A percentile compares a stretch with the other conserved stretches of the same genome.
Evolutionary conservation across 2,113 vertebrate species (phyloP).

Genomic region (Blennius ocellaris): DNA sequence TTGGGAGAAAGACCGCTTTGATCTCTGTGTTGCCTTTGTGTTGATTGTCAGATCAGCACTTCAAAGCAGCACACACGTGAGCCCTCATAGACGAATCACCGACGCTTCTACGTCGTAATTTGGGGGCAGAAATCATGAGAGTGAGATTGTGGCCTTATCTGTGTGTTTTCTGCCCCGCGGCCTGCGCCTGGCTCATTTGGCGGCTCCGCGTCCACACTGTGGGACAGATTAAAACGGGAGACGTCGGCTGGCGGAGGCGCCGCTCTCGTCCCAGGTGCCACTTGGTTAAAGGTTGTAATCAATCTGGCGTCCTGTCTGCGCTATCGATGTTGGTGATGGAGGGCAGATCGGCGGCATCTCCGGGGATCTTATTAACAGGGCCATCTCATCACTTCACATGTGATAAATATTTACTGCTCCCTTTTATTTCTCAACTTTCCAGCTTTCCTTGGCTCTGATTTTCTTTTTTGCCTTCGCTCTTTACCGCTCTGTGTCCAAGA

Average conservation of each 20-base stretch:
- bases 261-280: constrained; percentile 61
- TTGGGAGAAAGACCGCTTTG: too few relatives aligned
- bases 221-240: constrained; percentile 47
- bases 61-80: too few relatives aligned
- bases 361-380: constrained; percentile 65
- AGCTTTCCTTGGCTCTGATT: neutral
- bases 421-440: constrained; percentile 36
- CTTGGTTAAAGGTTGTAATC: constrained; percentile 75
- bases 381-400: constrained; percentile 36
- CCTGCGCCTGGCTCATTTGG: constrained; percentile 13
- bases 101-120: too few relatives aligned
- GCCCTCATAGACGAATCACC: too few relatives aligned
- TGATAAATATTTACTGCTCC: constrained; percentile 52
- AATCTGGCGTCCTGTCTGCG: constrained; percentile 61
- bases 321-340: constrained; percentile 47
- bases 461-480: neutral
- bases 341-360: constrained; percentile 50
- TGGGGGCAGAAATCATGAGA: too few relatives aligned
- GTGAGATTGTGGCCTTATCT: neutral
- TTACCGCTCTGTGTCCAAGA: neutral
- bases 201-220: constrained; percentile 25
- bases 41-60: too few relatives aligned
- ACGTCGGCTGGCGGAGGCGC: constrained; percentile 49
- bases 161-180: neutral
- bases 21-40: too few relatives aligned